Percentiles rank a stretch among this genome's conserved stretches.
phyloP scores from a whole-genome alignment of 2,113 vertebrate species.

The Dermatemys mawii region DNA sequence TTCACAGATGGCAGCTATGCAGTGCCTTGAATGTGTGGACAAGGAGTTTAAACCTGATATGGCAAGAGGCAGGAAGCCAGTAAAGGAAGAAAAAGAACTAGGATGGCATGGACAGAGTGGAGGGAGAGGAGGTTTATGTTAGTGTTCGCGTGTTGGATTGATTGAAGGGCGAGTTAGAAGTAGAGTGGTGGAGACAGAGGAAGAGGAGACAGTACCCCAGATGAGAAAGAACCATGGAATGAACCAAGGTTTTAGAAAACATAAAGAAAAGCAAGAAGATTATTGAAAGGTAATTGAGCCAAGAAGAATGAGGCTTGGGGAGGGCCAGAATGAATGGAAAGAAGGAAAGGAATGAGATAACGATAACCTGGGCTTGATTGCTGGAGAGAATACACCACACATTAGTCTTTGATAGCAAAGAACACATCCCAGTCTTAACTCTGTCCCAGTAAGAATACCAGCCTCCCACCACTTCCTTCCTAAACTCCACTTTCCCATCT shows the following conservation, averaged over 20 bases:
- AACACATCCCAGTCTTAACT: not conserved
- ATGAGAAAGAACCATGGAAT: not conserved
- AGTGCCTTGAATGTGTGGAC: not conserved
- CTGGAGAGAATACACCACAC: not conserved
- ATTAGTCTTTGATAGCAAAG: not conserved
- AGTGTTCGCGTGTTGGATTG: not conserved
- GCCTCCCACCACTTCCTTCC: not conserved
- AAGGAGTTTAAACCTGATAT: not conserved
- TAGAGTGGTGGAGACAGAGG: not conserved
- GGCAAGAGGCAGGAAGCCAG: not conserved
- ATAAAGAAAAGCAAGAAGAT: not conserved
- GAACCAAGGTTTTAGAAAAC: not conserved
- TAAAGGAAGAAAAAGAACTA: not conserved
- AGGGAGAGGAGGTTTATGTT: not conserved
- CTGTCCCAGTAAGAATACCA: not conserved
- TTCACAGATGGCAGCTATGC: accelerated
- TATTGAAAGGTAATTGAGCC: not conserved
- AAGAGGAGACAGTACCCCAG: not conserved
- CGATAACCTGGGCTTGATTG: not conserved
- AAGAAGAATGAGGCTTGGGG: not conserved
- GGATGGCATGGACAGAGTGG: not conserved
- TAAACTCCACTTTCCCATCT: not conserved
- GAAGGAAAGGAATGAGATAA: not conserved
- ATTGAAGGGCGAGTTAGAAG: not conserved
- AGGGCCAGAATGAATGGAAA: accelerated